These are phyloP conservation scores for Zelostemma sp. DNA, from an alignment of 1,140 invertebrate species.

Conservation along the genomic window DNA sequence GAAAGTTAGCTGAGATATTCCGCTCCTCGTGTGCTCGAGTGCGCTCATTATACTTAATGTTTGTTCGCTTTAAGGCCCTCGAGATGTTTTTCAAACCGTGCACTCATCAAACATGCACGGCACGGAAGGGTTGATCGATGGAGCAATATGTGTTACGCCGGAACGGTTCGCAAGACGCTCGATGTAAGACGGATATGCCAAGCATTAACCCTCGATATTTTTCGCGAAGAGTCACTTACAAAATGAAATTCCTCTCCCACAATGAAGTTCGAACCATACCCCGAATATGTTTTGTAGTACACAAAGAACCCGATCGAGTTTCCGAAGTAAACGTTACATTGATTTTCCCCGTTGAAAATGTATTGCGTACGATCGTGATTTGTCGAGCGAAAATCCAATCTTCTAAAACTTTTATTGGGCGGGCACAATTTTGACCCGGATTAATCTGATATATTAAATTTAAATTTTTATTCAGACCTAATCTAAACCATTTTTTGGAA, in stretches of 20 bases:
- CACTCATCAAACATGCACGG: constrained; percentile 33
- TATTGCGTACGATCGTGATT: too few relatives aligned
- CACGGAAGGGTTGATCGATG: constrained; percentile 43
- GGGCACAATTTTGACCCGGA: too few relatives aligned
- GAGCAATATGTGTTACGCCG: constrained; percentile 33
- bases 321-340: too few relatives aligned
- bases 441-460: too few relatives aligned
- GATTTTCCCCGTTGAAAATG: too few relatives aligned
- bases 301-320: not conserved
- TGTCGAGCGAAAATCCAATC: too few relatives aligned
- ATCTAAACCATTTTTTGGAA: too few relatives aligned
- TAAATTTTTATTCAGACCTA: too few relatives aligned
- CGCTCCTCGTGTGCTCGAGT: constrained; percentile 6
- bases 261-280: constrained; percentile 4
- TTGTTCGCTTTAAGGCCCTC: constrained; percentile 27
- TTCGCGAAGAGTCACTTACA: constrained; percentile 33
- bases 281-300: too few relatives aligned
- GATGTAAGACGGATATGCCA: constrained; percentile 38
- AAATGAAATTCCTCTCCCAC: constrained; percentile 36
- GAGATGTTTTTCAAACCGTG: constrained; percentile 21
- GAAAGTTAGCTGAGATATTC: constrained; percentile 19
- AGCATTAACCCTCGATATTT: constrained; percentile 38
- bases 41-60: constrained; percentile 32
- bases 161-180: constrained; percentile 30
- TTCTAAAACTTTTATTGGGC: too few relatives aligned